A percentile compares a stretch with the other conserved stretches of the same genome.
phyloP scores from a whole-genome alignment of 2,113 vertebrate genomes.

The Gracilinanus agilis region DNA sequence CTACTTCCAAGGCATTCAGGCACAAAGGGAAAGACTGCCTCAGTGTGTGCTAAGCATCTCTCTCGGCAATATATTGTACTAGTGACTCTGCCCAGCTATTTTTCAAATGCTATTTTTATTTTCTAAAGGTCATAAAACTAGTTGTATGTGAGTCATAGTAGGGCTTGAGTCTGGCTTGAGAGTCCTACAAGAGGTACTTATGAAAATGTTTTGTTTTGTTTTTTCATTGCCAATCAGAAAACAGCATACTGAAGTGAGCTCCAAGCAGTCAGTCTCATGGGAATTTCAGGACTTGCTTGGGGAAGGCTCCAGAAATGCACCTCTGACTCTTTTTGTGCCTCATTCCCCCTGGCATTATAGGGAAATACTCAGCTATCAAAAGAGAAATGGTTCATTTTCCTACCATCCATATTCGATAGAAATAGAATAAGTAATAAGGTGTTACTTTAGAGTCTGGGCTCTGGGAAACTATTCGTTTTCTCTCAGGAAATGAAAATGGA shows the following conservation, averaged over 20 bases:
- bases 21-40: background rate
- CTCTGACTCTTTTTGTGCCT: background rate
- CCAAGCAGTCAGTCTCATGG: background rate
- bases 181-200: background rate
- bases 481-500: slow-evolving; percentile 16
- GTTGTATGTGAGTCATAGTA: background rate
- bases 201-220: background rate
- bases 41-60: background rate
- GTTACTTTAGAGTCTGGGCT: background rate
- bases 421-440: background rate
- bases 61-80: background rate
- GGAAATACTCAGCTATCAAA: background rate
- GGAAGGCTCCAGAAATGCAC: background rate
- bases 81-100: background rate
- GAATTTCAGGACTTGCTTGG: background rate
- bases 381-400: background rate
- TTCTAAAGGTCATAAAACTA: background rate
- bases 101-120: background rate
- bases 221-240: background rate
- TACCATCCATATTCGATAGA: background rate
- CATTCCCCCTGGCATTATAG: background rate
- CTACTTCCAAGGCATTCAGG: background rate
- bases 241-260: background rate
- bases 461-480: background rate
- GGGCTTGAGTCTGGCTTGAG: background rate